These are phyloP conservation scores for Leucoraja erinaceus DNA, from an alignment of 2,113 vertebrate genomes.

Conservation along the genomic window DNA sequence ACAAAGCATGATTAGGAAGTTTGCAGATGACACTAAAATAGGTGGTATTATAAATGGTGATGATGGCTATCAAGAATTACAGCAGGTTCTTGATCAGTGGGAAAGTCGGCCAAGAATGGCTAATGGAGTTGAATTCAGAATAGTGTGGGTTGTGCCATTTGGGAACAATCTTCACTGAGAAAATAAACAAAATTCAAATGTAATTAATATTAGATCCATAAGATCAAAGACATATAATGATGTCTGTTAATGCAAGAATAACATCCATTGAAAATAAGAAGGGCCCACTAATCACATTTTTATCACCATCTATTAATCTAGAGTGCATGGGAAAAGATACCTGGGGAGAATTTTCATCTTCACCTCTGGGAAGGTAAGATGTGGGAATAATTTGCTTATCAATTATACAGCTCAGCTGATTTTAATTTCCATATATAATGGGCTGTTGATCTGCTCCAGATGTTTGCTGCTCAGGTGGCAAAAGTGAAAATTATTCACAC, in stretches of 20 bases:
- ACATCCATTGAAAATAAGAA: not conserved
- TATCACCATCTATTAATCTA: not conserved
- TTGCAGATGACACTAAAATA: too few species aligned
- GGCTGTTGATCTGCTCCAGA: not conserved
- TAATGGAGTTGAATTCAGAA: not conserved
- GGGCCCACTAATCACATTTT: not conserved
- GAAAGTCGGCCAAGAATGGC: not conserved
- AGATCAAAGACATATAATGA: not conserved
- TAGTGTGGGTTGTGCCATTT: too few species aligned
- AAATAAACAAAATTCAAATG: not conserved
- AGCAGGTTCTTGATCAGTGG: too few species aligned
- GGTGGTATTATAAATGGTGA: too few species aligned
- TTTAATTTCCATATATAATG: conserved; percentile 13
- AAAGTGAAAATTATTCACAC: not conserved
- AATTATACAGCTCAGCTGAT: not conserved
- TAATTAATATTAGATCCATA: not conserved
- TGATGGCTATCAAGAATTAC: too few species aligned
- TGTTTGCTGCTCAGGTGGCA: not conserved
- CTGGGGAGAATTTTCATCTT: not conserved
- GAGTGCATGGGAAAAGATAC: not conserved
- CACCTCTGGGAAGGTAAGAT: not conserved
- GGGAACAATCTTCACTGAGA: too few species aligned
- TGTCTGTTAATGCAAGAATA: not conserved
- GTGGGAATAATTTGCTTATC: not conserved
- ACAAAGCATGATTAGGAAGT: too few species aligned